Evolutionary conservation across 2,888 invertebrate genomes (phyloP).

Genomic region (Zhuqinia jingwanae): DNA sequence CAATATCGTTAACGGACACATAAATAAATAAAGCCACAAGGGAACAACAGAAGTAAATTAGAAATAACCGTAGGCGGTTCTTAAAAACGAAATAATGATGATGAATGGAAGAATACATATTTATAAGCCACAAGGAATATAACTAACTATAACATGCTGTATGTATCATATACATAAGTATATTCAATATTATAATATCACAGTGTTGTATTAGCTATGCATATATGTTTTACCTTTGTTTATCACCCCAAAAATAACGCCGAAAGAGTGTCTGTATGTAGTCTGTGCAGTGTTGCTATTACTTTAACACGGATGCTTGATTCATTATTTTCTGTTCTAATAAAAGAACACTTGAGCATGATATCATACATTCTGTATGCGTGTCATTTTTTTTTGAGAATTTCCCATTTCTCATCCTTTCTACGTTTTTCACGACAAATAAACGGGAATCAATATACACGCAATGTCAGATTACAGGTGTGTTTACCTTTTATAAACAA

Average conservation of each 20-base stretch:
- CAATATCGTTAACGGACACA: too few species aligned
- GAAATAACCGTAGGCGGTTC: too few species aligned
- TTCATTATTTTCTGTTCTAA: not conserved
- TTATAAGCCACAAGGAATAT: too few species aligned
- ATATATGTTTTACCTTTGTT: not conserved
- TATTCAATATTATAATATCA: not conserved
- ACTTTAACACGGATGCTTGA: slow-evolving; percentile 3
- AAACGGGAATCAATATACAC: too few species aligned
- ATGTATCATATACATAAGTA: too few species aligned
- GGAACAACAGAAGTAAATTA: too few species aligned
- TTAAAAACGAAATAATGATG: not conserved
- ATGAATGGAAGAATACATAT: slow-evolving; percentile 17
- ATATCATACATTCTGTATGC: not conserved
- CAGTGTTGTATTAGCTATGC: not conserved
- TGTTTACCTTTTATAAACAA: not conserved
- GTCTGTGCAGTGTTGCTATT: not conserved
- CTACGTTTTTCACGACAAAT: not conserved
- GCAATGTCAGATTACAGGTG: slow-evolving; percentile 25
- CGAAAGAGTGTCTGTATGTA: not conserved
- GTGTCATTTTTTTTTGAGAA: slow-evolving; percentile 10
- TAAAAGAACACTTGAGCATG: too few species aligned
- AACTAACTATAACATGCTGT: not conserved
- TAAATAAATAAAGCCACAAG: too few species aligned
- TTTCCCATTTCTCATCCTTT: slow-evolving; percentile 5
- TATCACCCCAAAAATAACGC: not conserved